These are phyloP conservation scores for Irena cyanogastra DNA, from an alignment of 2,113 vertebrate species.

Conservation along the genomic window DNA sequence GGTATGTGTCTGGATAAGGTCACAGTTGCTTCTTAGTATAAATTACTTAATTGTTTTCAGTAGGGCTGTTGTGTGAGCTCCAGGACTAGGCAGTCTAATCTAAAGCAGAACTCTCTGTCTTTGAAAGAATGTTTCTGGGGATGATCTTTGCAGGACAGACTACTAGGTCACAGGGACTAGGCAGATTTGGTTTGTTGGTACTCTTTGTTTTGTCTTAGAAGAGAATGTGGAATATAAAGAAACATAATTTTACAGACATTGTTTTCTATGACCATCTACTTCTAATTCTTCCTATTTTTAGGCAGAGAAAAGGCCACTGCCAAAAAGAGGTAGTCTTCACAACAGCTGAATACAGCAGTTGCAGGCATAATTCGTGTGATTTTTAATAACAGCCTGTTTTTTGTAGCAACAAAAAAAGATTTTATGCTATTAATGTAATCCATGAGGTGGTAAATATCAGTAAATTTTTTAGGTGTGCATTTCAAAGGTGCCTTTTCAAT, in stretches of 20 bases:
- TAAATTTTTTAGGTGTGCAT: background rate
- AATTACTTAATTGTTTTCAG: slow-evolving; percentile 54
- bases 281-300: background rate
- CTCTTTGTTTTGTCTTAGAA: background rate
- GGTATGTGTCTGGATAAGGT: slow-evolving; percentile 48
- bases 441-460: background rate
- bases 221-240: background rate
- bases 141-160: background rate
- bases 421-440: background rate
- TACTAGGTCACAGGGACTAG: background rate
- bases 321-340: background rate
- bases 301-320: background rate
- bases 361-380: background rate
- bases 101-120: slow-evolving; percentile 1
- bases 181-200: background rate
- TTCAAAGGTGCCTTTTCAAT: background rate
- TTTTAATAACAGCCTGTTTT: background rate
- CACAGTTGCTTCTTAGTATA: slow-evolving; percentile 45
- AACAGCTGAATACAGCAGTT: background rate
- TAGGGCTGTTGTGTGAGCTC: slow-evolving; percentile 15
- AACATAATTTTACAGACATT: background rate
- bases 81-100: slow-evolving; percentile 2
- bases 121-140: background rate
- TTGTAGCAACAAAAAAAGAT: background rate
- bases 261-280: background rate